Base-by-base conservation (phyloP, 1,140 invertebrate genomes). In the Vanessa tameamea region DNA sequence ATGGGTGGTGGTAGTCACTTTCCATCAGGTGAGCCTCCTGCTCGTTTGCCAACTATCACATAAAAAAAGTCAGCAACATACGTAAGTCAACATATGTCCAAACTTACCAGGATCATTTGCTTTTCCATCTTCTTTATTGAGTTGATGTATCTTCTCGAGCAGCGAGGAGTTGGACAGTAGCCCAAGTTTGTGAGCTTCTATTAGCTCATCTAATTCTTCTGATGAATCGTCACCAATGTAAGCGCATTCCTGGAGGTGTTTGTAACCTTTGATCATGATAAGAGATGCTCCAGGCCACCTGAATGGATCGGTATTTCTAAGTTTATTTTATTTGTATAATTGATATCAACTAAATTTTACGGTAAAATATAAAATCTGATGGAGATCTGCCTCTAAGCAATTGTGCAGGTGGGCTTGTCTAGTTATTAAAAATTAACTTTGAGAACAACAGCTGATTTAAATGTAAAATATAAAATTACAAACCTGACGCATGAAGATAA, bases 211-310 rank as follows among this genome's bases (percentile, higher is more conserved):
- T 9, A 95, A 70, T 78, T 96, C 95, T 84, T 96, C 96, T 2
- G 95, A 96, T 0, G 95, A 96, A 79, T 96, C 94, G 79, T 97
- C 96, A 2, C 96, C 96, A 66, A 97, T 96, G 86, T 96, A 97
- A 0, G 96, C 96, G 79, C 96, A 97, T 75, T 96, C 95, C 80
- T 96, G 95, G 0, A 97, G 88, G 87, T 96, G 95, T 78, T 95
- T 95, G 83, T 96, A 95, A 0, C 96, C 96, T 80, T 95, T 93
- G 50, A 97, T 96, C 81, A 97, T 94, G 57, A 96, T 95, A 37
- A 97, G 88, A 3, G 95, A 96, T 3, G 95, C 96, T 9, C 96
- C 96, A 12, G 95, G 95, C 94, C 94, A 96, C 83, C 96, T 97
- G 37, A 43, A 57, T 23, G 20, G 23, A 57, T 11, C 1, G 16